These are phyloP conservation scores for Sinella curviseta DNA, from an alignment of 1,140 invertebrate genomes.

Conservation along the genomic window DNA sequence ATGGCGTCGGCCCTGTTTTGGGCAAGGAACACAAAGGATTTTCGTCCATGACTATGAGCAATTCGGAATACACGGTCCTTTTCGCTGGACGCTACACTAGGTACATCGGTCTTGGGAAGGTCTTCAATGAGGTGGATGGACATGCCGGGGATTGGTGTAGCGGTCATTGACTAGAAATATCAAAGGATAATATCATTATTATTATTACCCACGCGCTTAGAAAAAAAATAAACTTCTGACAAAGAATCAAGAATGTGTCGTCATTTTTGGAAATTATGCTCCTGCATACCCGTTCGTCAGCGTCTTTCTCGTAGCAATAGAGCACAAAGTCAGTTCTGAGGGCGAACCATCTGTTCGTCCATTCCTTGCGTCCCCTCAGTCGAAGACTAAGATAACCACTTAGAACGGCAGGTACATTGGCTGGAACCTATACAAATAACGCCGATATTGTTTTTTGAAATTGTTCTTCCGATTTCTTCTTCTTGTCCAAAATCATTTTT, in stretches of 20 bases:
- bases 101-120: constrained; percentile 41
- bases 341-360: constrained; percentile 57
- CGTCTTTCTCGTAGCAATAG: constrained; percentile 64
- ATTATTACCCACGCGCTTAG: no score
- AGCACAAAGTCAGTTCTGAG: constrained; percentile 66
- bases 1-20: constrained; percentile 41
- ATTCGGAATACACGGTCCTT: constrained; percentile 44
- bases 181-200: constrained; percentile 21
- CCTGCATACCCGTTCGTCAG: constrained; percentile 54
- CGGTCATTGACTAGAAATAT: constrained; percentile 59
- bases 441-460: no score
- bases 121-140: constrained; percentile 40
- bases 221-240: neutral
- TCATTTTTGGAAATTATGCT: constrained; percentile 50
- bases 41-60: constrained; percentile 39
- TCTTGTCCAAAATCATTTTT: no score
- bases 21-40: constrained; percentile 44
- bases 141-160: constrained; percentile 63
- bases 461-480: no score
- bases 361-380: constrained; percentile 59
- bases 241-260: no score
- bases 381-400: constrained; percentile 63
- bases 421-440: constrained; percentile 61
- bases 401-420: constrained; percentile 60
- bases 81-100: constrained; percentile 27